Evolutionary conservation across 2,888 invertebrate species (phyloP), one percentile per base, ranked within the genome.

Genomic region (Bibio marci): DNA sequence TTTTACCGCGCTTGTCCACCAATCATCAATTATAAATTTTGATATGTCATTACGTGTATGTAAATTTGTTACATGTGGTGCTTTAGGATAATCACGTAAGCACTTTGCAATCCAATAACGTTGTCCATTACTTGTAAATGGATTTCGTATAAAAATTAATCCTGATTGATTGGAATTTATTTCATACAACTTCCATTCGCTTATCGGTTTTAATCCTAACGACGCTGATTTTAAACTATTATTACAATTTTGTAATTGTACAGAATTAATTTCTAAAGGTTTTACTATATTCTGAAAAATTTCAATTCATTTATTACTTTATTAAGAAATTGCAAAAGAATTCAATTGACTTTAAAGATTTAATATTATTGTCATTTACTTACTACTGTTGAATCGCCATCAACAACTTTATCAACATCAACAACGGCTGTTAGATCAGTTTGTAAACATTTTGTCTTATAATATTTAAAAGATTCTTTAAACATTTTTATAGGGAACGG

Each of bases 41-140:
- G n/a, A n/a, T n/a, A n/a, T n/a, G n/a, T n/a, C n/a, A 19, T 30
- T 26, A 12, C 17, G 14, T n/a, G 12, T 12, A 17, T 15, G 14
- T 22, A 63, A 44, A 48, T 62, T 62, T 4, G 55, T 53, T 11
- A 47, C 45, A 41, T 59, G 76, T 14, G 87, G 87, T 46, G 71
- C 70, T 35, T 59, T 69, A 0, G 90, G 74, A 57, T 82, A 91
- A 47, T 80, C 76, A 49, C 70, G 67, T 32, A 92, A 58, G 55
- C 86, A 82, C 56, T 76, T 72, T 38, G 72, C 63, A 17, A 82
- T 76, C 91, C 90, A 94, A 55, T 80, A 81, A 40, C 77, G 70
- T 58, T 91, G 87, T 0, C 85, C 87, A 18, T 64, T 52, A 7
- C 62, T 46, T 22, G 78, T 80, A 55, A 92, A 94, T 13, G 91